These are phyloP conservation scores for Triops longicaudatus DNA, from an alignment of 1,140 invertebrate species.

Conservation along the genomic window DNA sequence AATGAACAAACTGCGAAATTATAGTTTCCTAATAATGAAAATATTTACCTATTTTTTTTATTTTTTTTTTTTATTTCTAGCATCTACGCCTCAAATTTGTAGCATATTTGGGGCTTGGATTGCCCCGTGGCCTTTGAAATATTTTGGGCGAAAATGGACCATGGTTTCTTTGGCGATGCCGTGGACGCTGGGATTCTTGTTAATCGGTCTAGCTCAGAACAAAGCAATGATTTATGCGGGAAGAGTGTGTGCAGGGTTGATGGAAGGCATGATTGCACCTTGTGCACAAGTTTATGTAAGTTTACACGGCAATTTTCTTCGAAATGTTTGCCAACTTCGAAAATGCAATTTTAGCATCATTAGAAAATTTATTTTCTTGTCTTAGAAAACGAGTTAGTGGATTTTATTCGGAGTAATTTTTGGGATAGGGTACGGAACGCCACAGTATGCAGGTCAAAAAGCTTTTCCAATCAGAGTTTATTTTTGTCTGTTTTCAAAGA, in stretches of 20 bases:
- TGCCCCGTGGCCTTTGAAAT: slow-evolving; percentile 42
- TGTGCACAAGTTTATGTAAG: slow-evolving; percentile 55
- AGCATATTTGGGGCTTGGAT: slow-evolving; percentile 41
- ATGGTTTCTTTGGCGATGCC: slow-evolving; percentile 56
- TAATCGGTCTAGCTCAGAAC: slow-evolving; percentile 49
- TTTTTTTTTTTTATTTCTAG: neutral
- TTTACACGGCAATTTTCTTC: slow-evolving; percentile 25
- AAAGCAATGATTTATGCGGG: slow-evolving; percentile 48
- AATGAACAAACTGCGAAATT: too few relatives aligned
- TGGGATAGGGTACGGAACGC: too few relatives aligned
- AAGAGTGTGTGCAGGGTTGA: slow-evolving; percentile 54
- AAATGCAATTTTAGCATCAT: neutral
- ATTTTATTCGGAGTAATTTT: too few relatives aligned
- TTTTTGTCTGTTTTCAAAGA: too few relatives aligned
- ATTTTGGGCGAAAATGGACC: slow-evolving; percentile 58
- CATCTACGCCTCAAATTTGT: slow-evolving; percentile 30
- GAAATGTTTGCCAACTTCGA: neutral
- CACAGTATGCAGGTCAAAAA: too few relatives aligned
- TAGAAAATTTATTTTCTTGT: too few relatives aligned
- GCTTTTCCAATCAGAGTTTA: too few relatives aligned
- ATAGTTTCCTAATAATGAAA: too few relatives aligned
- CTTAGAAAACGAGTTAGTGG: too few relatives aligned
- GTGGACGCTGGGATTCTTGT: slow-evolving; percentile 58
- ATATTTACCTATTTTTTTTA: too few relatives aligned
- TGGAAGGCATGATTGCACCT: slow-evolving; percentile 51